A percentile compares a stretch with the other conserved stretches of the same genome.
Evolutionary conservation across 1,140 invertebrate genomes (phyloP).

Genomic region (Trichoplusia ni): DNA sequence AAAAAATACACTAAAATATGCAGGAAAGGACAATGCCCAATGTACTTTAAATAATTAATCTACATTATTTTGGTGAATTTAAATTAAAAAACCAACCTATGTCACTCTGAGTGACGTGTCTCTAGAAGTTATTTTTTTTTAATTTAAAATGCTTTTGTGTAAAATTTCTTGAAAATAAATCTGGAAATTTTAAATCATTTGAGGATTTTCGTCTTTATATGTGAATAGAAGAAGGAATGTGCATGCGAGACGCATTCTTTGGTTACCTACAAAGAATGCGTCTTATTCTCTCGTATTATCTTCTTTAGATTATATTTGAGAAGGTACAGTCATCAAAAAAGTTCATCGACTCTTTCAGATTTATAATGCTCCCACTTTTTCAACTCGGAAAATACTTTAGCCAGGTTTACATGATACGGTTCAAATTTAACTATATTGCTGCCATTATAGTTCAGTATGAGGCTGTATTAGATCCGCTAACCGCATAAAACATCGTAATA

Average conservation of each 20-base stretch:
- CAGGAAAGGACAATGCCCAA: neutral
- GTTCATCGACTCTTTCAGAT: too few relatives aligned
- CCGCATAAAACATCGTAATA: constrained; percentile 20
- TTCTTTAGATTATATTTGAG: too few relatives aligned
- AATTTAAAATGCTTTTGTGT: neutral
- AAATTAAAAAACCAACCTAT: neutral
- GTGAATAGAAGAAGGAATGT: too few relatives aligned
- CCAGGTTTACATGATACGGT: too few relatives aligned
- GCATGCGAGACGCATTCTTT: too few relatives aligned
- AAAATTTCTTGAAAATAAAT: neutral
- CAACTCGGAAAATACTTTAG: too few relatives aligned
- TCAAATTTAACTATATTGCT: neutral
- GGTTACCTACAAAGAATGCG: too few relatives aligned
- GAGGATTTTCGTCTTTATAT: neutral
- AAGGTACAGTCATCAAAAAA: too few relatives aligned
- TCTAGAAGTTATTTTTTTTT: neutral
- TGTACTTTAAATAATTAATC: neutral
- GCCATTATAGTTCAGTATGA: neutral
- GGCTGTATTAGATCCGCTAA: neutral
- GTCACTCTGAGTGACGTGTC: neutral
- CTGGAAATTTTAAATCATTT: neutral
- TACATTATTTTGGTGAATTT: neutral
- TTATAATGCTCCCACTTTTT: too few relatives aligned
- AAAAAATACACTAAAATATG: neutral
- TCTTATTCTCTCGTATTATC: too few relatives aligned